phyloP scores from a whole-genome alignment of 1,140 invertebrate genomes.

The Atta cephalotes region DNA sequence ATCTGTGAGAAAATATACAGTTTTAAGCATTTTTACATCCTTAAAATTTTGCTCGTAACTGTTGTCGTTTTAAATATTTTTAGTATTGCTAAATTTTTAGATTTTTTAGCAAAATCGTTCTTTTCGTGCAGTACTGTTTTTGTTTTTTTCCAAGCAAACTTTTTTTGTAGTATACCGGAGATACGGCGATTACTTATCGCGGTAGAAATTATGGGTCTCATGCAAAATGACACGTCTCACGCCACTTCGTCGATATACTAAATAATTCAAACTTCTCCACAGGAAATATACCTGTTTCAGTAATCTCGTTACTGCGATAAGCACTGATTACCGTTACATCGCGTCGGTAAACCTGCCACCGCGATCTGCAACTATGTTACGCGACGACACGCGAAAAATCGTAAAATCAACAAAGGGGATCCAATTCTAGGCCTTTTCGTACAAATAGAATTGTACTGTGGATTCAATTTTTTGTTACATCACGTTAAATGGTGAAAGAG shows the following conservation, averaged over 20 bases:
- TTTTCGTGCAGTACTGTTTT: background rate
- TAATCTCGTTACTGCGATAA: constrained; percentile 49
- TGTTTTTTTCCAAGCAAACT: background rate
- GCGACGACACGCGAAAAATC: constrained; percentile 33
- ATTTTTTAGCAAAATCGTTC: too few species aligned
- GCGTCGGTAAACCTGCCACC: constrained; percentile 27
- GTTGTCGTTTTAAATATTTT: too few species aligned
- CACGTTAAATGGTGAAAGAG: background rate
- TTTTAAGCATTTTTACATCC: too few species aligned
- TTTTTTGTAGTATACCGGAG: background rate
- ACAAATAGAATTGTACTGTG: background rate
- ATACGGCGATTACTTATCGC: constrained; percentile 33
- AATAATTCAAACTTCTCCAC: constrained; percentile 43
- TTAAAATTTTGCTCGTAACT: too few species aligned
- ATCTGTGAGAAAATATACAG: too few species aligned
- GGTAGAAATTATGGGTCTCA: constrained; percentile 13
- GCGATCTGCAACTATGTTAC: constrained; percentile 16
- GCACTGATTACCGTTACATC: constrained; percentile 44
- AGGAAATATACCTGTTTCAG: constrained; percentile 4
- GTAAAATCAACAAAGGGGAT: constrained; percentile 10
- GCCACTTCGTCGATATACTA: constrained; percentile 21
- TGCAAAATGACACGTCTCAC: constrained; percentile 1
- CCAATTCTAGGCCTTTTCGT: background rate
- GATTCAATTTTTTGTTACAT: background rate
- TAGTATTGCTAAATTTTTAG: too few species aligned